Conservation (phyloP, 2,888 invertebrate species). For the Dysmachus trigonus region DNA sequence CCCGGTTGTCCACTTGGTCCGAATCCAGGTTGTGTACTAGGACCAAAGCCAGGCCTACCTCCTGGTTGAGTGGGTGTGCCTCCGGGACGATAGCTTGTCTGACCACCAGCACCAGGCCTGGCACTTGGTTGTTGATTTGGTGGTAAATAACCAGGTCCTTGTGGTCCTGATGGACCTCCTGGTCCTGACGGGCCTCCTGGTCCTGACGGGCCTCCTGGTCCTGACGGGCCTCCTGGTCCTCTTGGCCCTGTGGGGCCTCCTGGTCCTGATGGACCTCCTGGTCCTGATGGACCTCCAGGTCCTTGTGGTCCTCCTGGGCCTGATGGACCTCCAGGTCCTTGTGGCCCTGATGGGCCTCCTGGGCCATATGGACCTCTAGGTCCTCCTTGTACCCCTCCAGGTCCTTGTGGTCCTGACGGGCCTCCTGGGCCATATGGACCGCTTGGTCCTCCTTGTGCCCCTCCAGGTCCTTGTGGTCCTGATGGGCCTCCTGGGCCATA, state of each 20-base stretch:
- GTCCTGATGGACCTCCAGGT: conserved; percentile 38
- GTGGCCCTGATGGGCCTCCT: background rate
- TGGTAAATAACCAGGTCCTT: background rate
- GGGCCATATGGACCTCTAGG: background rate
- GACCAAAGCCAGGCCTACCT: conserved; percentile 37
- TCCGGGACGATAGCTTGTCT: background rate
- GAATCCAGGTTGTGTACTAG: background rate
- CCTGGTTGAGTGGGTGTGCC: conserved; percentile 14
- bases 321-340: conserved; percentile 5
- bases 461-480: background rate
- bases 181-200: no score
- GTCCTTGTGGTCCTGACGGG: conserved; percentile 43
- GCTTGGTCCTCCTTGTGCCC: conserved; percentile 16
- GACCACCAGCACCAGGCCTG: background rate
- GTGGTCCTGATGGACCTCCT: background rate
- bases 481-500: background rate
- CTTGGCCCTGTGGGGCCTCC: background rate
- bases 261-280: conserved; percentile 30
- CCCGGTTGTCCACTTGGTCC: background rate
- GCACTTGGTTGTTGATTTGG: background rate
- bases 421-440: conserved; percentile 38
- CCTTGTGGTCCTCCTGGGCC: conserved; percentile 17
- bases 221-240: background rate
- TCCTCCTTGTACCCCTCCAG: background rate
- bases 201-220: background rate